Base-by-base conservation (phyloP, 2,888 invertebrate genomes). In the Gari tellinella region DNA sequence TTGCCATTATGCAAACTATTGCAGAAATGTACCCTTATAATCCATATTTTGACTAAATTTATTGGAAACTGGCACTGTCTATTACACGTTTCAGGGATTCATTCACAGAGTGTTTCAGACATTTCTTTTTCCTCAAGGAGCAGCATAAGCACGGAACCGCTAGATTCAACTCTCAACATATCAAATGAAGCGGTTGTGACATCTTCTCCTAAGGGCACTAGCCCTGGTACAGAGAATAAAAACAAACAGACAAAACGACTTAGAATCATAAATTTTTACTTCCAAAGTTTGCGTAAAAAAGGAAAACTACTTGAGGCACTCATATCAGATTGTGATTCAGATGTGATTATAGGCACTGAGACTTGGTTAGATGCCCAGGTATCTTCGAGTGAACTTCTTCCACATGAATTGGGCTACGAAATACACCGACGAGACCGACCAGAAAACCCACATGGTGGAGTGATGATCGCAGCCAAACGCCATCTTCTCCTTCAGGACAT, bases 261-360 rank as follows among this genome's bases (percentile, higher is more conserved):
- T n/a, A 19, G 61, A 25, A 51, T 69, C 7, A 15, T 62, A 23
- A 52, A 17, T 17, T 46, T 65, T 19, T 66, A 66, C 37, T 72
- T 65, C 48, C 66, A 62, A 31, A 66, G 61, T 38, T 15, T 61
- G 3, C 37, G 66, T n/a, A 55, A 56, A 19, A 72, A 72, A 46
- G 57, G 61, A 14, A 58, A 51, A 10, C n/a, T 41, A 5, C 15
- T 72, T 15, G 65, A 55, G 3, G n/a, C 40, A 1, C 10, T 72
- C 1, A 25, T 66, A 21, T 40, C 41, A 31, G 8, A 38, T 15
- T 14, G 12, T 48, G 48, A 48, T 48, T 19, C 15, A 14, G 15
- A 31, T 31, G 31, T 31, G 25, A 63, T 58, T 26, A 25, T 70
- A 15, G 57, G 63, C 31, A 70, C 64, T 2, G 49, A 51, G 26